Evolutionary conservation across 2,888 invertebrate species (phyloP).

Genomic region (Xestia c-nigrum): DNA sequence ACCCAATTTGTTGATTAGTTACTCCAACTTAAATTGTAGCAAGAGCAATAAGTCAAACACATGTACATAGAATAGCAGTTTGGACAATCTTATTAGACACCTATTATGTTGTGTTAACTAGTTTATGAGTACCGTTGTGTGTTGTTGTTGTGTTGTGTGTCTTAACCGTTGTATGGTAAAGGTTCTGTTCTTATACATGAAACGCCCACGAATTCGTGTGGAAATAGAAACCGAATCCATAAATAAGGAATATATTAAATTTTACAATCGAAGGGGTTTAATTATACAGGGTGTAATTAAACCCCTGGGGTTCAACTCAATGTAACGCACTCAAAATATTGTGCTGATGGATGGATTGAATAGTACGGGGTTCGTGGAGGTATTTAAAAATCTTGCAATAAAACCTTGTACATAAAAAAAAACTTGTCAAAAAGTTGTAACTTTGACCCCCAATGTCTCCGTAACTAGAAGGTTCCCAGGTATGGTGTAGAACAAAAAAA

Average conservation of each 20-base stretch:
- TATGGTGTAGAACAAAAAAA: no score
- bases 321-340: no score
- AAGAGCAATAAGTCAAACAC: conserved; percentile 3
- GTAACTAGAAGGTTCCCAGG: no score
- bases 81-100: neutral
- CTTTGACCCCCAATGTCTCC: no score
- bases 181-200: neutral
- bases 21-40: conserved; percentile 30
- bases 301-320: no score
- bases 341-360: no score
- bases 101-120: conserved; percentile 4
- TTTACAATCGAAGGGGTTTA: neutral
- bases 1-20: conserved; percentile 49
- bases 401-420: no score
- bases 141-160: no score
- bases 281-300: no score
- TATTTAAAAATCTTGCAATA: no score
- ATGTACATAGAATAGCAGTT: conserved; percentile 2
- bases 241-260: neutral
- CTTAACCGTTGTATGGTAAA: neutral
- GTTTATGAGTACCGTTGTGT: neutral
- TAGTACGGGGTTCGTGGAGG: no score
- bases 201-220: neutral
- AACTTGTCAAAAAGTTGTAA: no score
- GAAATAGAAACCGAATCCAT: neutral